Evolutionary conservation across 2,113 vertebrate genomes (phyloP), one percentile per base, ranked within the genome.

Genomic region (Pteropus alecto): DNA sequence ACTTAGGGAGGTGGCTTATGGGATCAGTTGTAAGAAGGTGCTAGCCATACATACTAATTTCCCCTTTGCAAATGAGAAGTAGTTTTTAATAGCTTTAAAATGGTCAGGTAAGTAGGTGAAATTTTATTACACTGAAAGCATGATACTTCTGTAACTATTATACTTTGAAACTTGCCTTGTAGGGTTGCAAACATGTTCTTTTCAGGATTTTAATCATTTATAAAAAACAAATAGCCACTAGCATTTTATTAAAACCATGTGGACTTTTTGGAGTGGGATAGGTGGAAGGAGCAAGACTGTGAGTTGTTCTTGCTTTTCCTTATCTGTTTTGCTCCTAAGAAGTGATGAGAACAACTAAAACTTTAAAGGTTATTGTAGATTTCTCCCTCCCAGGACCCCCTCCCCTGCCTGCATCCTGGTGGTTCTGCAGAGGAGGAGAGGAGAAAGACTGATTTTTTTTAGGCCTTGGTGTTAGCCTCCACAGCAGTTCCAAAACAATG

Each of bases 1-100:
- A 79, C 74, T 91, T 86, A 86, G 83, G 67, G 68, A 90, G 60
- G 48, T 51, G 33, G 43, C 48, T 60, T 83, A 30, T n/a, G 54
- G 38, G 56, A 58, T 94, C 68, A 41, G 43, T 92, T 88, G 94
- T 58, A 70, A 74, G 68, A 91, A 54, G 51, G 76, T 46, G 33
- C 48, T 56, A 92, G 65, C 30, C 63, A n/a, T 21, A 19, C 9
- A 7, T 14, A 56, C 46, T 15, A 26, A 38, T 87, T 81, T 28
- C 10, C 22, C 76, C 48, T 76, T 94, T 77, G 63, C 92, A 65
- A 54, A 79, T 60, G 67, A 87, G 90, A 94, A 86, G 87, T 71
- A 46, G n/a, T 28, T 60, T 76, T 78, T 60, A 61, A 30, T 78
- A 67, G 35, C 33, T 86, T 93, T 90, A 18, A 56, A 65, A 30